These are phyloP conservation scores for Zaprionus davidi DNA, from an alignment of 1,140 invertebrate species.

Conservation along the genomic window DNA sequence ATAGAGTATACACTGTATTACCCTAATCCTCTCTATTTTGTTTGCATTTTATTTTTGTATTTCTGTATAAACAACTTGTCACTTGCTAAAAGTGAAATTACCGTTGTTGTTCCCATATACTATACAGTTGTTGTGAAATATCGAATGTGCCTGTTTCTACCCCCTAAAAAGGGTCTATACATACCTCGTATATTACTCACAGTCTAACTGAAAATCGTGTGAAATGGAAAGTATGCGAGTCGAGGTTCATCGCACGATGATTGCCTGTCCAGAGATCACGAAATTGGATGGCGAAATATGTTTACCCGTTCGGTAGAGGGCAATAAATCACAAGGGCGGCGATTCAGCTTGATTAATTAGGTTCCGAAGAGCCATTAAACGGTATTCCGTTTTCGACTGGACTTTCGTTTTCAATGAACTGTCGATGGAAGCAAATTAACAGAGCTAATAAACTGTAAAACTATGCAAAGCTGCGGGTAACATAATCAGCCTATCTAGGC, in stretches of 20 bases:
- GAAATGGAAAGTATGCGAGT: slow-evolving; percentile 37
- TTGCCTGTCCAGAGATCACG: slow-evolving; percentile 45
- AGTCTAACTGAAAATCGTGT: slow-evolving; percentile 15
- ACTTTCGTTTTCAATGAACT: slow-evolving; percentile 69
- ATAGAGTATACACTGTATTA: neutral
- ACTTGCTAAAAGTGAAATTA: slow-evolving; percentile 82
- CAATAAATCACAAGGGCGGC: slow-evolving; percentile 52
- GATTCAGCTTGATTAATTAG: slow-evolving; percentile 41
- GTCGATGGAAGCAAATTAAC: slow-evolving; percentile 44
- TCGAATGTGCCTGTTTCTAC: neutral
- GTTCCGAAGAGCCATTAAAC: slow-evolving; percentile 13
- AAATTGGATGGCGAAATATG: slow-evolving; percentile 48
- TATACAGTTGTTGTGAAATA: neutral
- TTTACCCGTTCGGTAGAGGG: slow-evolving; percentile 26
- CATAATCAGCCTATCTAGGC: slow-evolving; percentile 39
- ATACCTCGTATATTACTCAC: neutral
- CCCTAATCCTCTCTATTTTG: neutral
- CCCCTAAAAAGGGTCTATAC: neutral
- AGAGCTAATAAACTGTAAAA: slow-evolving; percentile 54
- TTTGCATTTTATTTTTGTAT: slow-evolving; percentile 33
- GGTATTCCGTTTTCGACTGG: slow-evolving; percentile 34
- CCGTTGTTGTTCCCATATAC: slow-evolving; percentile 49
- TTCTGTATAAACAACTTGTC: slow-evolving; percentile 53
- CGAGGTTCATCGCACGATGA: slow-evolving; percentile 25
- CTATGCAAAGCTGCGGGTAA: slow-evolving; percentile 5